A percentile compares a stretch with the other conserved stretches of the same genome.
Conservation (phyloP, 2,113 vertebrate species). For the Poeciliopsis occidentalis region DNA sequence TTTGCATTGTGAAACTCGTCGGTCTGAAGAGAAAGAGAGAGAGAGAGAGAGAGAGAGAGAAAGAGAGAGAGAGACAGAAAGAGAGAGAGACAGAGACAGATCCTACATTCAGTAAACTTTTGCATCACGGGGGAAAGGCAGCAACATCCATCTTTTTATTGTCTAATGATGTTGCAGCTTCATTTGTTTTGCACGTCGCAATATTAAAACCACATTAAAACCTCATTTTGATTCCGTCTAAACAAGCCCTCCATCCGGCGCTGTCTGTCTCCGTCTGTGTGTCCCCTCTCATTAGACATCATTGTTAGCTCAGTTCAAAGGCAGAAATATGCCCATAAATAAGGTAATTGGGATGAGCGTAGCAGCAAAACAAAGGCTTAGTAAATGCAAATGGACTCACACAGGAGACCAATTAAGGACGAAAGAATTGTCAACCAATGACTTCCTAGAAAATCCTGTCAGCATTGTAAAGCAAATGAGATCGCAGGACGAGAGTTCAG, state of each 20-base stretch:
- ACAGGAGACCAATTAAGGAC: conserved; percentile 55
- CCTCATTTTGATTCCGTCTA: not conserved
- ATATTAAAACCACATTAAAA: not conserved
- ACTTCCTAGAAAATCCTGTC: conserved; percentile 2
- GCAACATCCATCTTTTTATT: not conserved
- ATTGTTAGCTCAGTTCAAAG: conserved; percentile 15
- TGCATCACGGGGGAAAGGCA: not conserved
- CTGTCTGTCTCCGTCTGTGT: not conserved
- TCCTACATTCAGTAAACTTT: not conserved
- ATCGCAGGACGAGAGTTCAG: not conserved
- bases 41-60: not conserved
- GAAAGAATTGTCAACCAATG: conserved; percentile 6
- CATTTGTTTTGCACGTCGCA: not conserved
- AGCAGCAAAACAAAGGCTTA: conserved; percentile 24
- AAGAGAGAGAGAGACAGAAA: not conserved
- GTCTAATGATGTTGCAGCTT: not conserved
- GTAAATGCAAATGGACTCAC: conserved; percentile 32
- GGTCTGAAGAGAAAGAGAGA: not conserved
- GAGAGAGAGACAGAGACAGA: not conserved
- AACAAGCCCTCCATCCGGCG: not conserved
- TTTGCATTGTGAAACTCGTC: not conserved
- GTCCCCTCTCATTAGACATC: conserved; percentile 12
- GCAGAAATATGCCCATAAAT: conserved; percentile 24
- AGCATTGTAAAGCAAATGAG: conserved; percentile 4
- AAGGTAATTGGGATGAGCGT: conserved; percentile 33